phyloP scores from a whole-genome alignment of 2,888 invertebrate species.

The Electrophaes corylata region DNA sequence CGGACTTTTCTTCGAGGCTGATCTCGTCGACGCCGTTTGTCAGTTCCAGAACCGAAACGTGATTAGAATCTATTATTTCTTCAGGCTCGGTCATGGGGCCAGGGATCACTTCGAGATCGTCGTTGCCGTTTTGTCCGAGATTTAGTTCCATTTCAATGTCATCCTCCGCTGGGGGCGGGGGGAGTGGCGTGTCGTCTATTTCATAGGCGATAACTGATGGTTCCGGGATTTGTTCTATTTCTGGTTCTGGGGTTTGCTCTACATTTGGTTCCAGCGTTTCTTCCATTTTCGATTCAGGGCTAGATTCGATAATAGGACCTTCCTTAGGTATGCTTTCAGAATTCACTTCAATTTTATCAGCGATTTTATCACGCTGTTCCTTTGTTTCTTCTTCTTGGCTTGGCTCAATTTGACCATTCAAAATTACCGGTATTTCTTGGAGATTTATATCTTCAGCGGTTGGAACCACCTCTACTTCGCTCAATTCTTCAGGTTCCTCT shows the following conservation, averaged over 20 bases:
- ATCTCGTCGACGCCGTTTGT: slow-evolving; percentile 39
- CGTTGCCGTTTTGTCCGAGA: slow-evolving; percentile 35
- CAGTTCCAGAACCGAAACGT: slow-evolving; percentile 39
- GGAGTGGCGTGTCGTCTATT: slow-evolving; percentile 51
- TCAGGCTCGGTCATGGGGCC: slow-evolving; percentile 35
- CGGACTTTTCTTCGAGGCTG: slow-evolving; percentile 41
- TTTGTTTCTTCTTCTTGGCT: slow-evolving; percentile 8
- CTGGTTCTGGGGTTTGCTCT: slow-evolving; percentile 13
- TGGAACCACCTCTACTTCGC: slow-evolving; percentile 13
- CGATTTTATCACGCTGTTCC: slow-evolving; percentile 8
- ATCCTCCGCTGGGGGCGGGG: slow-evolving; percentile 54
- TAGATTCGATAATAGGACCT: slow-evolving; percentile 11
- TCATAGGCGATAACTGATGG: slow-evolving; percentile 36
- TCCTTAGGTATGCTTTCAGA: slow-evolving; percentile 6
- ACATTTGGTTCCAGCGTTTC: slow-evolving; percentile 18
- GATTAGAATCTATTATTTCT: slow-evolving; percentile 37
- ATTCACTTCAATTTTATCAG: slow-evolving; percentile 1
- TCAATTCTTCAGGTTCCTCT: background rate
- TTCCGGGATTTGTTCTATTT: slow-evolving; percentile 16
- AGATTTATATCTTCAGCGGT: background rate
- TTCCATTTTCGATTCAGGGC: slow-evolving; percentile 17
- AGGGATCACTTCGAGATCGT: slow-evolving; percentile 30
- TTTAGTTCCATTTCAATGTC: slow-evolving; percentile 36
- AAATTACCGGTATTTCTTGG: slow-evolving; percentile 1
- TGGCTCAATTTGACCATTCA: slow-evolving; percentile 2